Base-by-base conservation (phyloP, 2,888 invertebrate genomes). In the Drosophila quinaria region DNA sequence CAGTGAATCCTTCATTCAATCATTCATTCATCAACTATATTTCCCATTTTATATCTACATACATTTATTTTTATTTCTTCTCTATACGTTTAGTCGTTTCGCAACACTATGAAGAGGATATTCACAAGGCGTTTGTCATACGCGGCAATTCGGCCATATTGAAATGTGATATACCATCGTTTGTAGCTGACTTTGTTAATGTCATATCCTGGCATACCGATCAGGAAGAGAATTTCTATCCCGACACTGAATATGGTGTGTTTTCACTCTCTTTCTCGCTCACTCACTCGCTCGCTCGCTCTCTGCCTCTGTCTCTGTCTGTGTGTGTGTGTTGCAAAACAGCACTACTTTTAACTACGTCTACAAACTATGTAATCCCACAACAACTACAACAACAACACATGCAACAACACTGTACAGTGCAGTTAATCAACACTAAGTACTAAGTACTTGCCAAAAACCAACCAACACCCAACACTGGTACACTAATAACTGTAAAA, bases 91-190 rank as follows among this genome's bases (percentile, higher is more conserved):
- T 90, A 97, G 97, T 97, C 93, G 97, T 97, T 90, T 96, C 97
- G 91, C 97, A 97, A 93, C 96, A 95, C 93, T 97, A 97, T 93
- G 97, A 97, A 93, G 96, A 97, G 74, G 97, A 97, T 94, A 97
- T 97, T 83, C 97, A 97, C 94, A 96, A 97, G 93, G 97, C 97
- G 92, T 97, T 97, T 93, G 97, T 96, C 64, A 97, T 97, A 91
- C 95, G 97, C 83, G 97, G 97, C 86, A 97, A 97, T 93, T 95
- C 97, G 88, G 97, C 97, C 72, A 96, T 97, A 78, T 94, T 97
- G 89, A 97, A 97, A 93, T 97, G 97, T 94, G 96, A 96, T 89
- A 96, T 97, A 90, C 98, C 98, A 54, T 97, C 97, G 74, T 98
- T 97, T 93, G 97, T 98, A 72, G 97, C 97, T 71, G 98, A 98